These are phyloP conservation scores for Harmothoe impar DNA, from an alignment of 2,888 invertebrate genomes.

Conservation along the genomic window DNA sequence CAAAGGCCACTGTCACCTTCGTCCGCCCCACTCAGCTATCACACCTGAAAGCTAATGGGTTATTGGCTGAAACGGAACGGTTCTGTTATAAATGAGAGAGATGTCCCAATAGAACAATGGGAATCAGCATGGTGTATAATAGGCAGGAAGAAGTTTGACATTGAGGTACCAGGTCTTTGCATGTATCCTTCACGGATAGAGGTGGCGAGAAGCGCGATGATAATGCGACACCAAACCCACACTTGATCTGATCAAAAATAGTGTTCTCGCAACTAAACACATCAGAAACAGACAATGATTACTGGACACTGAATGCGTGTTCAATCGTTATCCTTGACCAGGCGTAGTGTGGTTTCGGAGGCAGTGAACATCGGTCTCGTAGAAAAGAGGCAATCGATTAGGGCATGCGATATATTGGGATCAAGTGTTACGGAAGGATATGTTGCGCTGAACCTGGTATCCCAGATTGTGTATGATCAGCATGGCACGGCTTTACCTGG, in stretches of 20 bases:
- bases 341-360: neutral
- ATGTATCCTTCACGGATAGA: conserved; percentile 31
- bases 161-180: conserved; percentile 46
- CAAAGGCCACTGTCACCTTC: conserved; percentile 41
- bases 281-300: neutral
- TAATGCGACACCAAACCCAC: neutral
- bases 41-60: conserved; percentile 47
- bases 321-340: neutral
- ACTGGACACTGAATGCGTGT: neutral
- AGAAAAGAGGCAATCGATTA: neutral
- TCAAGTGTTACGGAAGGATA: conserved; percentile 3
- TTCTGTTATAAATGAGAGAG: neutral
- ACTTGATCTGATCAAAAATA: neutral
- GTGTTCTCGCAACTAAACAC: neutral
- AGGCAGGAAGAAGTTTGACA: neutral
- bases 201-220: neutral
- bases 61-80: conserved; percentile 50
- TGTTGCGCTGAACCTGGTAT: conserved; percentile 41
- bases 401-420: neutral
- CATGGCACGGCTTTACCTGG: conserved; percentile 36
- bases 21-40: conserved; percentile 31
- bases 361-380: neutral
- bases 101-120: neutral
- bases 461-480: conserved; percentile 21
- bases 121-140: neutral